Evolutionary conservation across 2,113 vertebrate genomes (phyloP), one percentile per base, ranked within the genome.

Genomic region (Electrona antarctica): DNA sequence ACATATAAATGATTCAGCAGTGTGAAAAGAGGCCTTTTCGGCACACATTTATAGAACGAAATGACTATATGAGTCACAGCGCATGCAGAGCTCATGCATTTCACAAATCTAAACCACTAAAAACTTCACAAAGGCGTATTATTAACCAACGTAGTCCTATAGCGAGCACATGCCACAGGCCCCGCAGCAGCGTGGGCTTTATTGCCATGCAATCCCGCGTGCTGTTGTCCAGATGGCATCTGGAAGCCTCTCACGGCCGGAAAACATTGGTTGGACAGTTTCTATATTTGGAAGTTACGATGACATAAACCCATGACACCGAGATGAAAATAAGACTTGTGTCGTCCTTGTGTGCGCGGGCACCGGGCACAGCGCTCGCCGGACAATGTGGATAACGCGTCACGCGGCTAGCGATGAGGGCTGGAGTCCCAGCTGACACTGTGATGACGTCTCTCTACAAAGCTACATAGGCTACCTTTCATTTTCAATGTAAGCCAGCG

Each of bases 291-390:
- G 13, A 56, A 77, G 65, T 65, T 58, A 73, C 33, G 64, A 75
- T 68, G 76, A 84, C 55, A 71, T 73, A 81, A 82, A 81, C 76
- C 47, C 78, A 86, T 77, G 74, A 84, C 64, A 66, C 70, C 52
- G 45, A 60, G 74, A 84, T 71, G 72, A 80, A 88, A 88, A 82
- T 87, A 77, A 69, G 57, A 76, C 67, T 69, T 61, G 68, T 67
- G 78, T 81, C 75, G 50, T 54, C 9, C 52, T 54, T 54, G 3
- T n/a, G 52, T 54, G 12, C 5, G 52, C 0, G 52, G 52, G 52
- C 52, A 12, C 52, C 2, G 52, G 52, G 52, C 52, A 12, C 52
- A 13, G n/a, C 12, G 6, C 13, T 13, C n/a, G n/a, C 8, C 12
- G 52, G 52, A 13, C 52, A 54, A 54, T 14, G 52, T 13, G n/a